These are phyloP conservation scores for Epinephelus lanceolatus DNA, from an alignment of 2,113 vertebrate species.

Conservation along the genomic window DNA sequence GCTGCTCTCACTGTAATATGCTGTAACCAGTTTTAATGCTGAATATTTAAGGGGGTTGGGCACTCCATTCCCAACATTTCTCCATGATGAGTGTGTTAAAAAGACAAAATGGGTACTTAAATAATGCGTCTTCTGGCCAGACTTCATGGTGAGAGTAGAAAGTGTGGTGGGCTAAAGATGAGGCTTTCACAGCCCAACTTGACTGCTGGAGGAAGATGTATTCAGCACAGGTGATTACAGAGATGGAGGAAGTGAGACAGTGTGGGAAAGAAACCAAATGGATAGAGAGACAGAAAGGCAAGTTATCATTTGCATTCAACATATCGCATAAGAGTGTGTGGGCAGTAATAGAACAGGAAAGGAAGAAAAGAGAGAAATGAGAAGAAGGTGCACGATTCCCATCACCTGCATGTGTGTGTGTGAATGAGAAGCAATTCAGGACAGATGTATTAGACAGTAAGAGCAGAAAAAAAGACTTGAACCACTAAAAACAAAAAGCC, in stretches of 20 bases:
- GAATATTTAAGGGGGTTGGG: neutral
- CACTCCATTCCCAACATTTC: neutral
- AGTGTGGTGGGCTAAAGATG: neutral
- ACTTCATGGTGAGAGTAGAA: conserved; percentile 4
- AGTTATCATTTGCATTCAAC: conserved; percentile 19
- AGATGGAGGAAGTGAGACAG: conserved; percentile 1
- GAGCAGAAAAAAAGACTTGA: neutral
- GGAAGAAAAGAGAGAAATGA: conserved; percentile 13
- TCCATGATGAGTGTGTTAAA: neutral
- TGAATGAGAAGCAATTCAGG: neutral
- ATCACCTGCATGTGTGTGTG: conserved; percentile 18
- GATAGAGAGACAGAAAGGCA: conserved; percentile 2
- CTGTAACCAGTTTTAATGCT: neutral
- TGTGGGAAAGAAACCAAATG: conserved; percentile 15
- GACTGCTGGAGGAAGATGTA: conserved; percentile 3
- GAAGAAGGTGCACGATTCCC: neutral
- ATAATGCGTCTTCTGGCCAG: neutral
- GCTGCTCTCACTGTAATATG: too few relatives aligned
- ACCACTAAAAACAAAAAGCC: conserved; percentile 1
- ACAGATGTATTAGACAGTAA: conserved; percentile 25
- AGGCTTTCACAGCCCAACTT: conserved; percentile 12
- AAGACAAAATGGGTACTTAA: neutral
- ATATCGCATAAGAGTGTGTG: conserved; percentile 10
- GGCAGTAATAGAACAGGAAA: neutral
- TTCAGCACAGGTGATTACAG: conserved; percentile 25